These are phyloP conservation scores for Drosophila gunungcola DNA, from an alignment of 1,140 invertebrate species.

Conservation along the genomic window DNA sequence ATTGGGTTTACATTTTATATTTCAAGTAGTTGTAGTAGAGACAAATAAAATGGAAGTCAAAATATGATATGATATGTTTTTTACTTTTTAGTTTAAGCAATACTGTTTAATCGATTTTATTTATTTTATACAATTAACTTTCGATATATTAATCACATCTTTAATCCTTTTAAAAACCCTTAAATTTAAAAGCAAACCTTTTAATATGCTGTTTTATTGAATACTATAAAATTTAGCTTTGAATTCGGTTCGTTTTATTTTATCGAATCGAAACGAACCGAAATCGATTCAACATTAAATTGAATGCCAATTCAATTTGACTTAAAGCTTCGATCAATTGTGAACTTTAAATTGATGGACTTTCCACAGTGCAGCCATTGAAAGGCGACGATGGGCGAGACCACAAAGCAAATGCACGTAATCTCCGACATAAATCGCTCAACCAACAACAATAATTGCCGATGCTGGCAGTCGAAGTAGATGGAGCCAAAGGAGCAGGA, in stretches of 20 bases:
- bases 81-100: no score
- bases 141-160: background rate
- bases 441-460: slow-evolving; percentile 65
- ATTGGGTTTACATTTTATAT: no score
- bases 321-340: slow-evolving; percentile 29
- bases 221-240: background rate
- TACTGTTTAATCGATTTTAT: background rate
- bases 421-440: slow-evolving; percentile 69
- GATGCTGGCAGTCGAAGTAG: slow-evolving; percentile 25
- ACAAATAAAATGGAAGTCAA: no score
- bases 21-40: background rate
- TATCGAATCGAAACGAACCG: background rate
- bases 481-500: background rate
- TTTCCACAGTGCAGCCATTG: slow-evolving; percentile 24
- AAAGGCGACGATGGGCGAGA: slow-evolving; percentile 31
- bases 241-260: background rate
- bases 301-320: slow-evolving; percentile 4
- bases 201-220: no score
- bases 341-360: slow-evolving; percentile 26
- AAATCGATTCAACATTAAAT: slow-evolving; percentile 5
- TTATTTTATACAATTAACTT: background rate
- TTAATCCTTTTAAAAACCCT: no score
- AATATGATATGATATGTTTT: no score
- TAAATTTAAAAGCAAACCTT: no score
- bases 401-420: slow-evolving; percentile 63